phyloP scores from a whole-genome alignment of 2,888 invertebrate species.

The Coleophora flavipennella region DNA sequence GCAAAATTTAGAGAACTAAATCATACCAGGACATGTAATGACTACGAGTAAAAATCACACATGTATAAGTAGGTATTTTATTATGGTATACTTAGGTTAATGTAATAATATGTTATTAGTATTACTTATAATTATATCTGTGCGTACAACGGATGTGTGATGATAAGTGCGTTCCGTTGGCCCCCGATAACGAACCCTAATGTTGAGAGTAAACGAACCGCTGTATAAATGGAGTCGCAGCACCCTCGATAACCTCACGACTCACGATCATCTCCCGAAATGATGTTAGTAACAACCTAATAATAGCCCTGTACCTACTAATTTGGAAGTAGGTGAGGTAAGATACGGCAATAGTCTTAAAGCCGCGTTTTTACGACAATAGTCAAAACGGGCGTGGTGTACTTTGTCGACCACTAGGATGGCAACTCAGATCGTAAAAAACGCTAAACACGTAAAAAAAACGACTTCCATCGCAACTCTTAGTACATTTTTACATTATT shows the following conservation, averaged over 20 bases:
- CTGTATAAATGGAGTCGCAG: conserved; percentile 31
- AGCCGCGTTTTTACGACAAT: too few relatives aligned
- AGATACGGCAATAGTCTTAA: too few relatives aligned
- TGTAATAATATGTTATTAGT: conserved; percentile 5
- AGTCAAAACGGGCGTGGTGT: too few relatives aligned
- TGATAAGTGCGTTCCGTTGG: conserved; percentile 57
- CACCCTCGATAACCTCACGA: conserved; percentile 43
- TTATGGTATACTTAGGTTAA: background rate
- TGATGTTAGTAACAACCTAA: conserved; percentile 19
- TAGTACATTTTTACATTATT: too few relatives aligned
- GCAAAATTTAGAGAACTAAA: too few relatives aligned
- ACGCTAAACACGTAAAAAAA: too few relatives aligned
- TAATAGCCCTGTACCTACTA: background rate
- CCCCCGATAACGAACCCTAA: conserved; percentile 49
- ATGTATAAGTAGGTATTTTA: too few relatives aligned
- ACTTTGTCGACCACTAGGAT: too few relatives aligned
- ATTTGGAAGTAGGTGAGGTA: background rate
- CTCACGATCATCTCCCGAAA: conserved; percentile 38
- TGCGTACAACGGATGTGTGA: conserved; percentile 45
- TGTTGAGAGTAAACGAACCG: conserved; percentile 54
- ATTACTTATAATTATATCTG: conserved; percentile 17
- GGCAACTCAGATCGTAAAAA: too few relatives aligned
- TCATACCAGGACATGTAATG: too few relatives aligned
- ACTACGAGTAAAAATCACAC: too few relatives aligned
- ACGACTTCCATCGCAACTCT: too few relatives aligned